Evolutionary conservation across 1,140 invertebrate genomes (phyloP), one percentile per base, ranked within the genome.

Genomic region (Pararge aegeria): DNA sequence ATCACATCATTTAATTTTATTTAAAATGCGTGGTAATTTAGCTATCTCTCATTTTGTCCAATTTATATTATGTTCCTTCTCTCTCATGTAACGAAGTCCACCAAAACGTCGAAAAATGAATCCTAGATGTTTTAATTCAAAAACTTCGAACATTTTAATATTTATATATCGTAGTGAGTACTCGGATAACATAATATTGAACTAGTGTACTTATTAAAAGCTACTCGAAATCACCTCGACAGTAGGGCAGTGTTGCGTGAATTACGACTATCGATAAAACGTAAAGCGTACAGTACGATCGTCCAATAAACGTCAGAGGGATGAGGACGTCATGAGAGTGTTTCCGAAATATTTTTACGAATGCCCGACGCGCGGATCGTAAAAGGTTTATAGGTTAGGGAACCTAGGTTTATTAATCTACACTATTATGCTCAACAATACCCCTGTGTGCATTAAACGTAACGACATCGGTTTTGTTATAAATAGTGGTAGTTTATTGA

Each of bases 301-400:
- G 52, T 72, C 61, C 66, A 75, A 75, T 80, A 80, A 76, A 78
- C 72, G 70, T 73, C 74, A 75, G 48, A 16, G 48, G 55, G 50
- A 75, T 78, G 74, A 80, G 77, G 70, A 81, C 78, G 82, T 78
- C 80, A 81, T 75, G 73, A 62, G 59, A 51, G 29, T 54, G 55
- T 64, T 62, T 69, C 70, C 72, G 71, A 70, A 78, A 80, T 75
- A 77, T 81, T 83, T 78, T 82, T 83, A 79, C 70, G 75, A 78
- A 79, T 78, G 73, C 75, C 63, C 71, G 57, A 58, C 70, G 72
- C 71, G 65, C 54, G 60, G 63, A 16, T 81, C 76, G 80, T 86
- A 86, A 86, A 86, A 75, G 61, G 71, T 86, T 86, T 84, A 86
- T 69, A 72, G n/a, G 77, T 68, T 57, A 63, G 52, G 63, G 70